Evolutionary conservation across 1,140 invertebrate species (phyloP).

Genomic region (Hylaeus anthracinus): DNA sequence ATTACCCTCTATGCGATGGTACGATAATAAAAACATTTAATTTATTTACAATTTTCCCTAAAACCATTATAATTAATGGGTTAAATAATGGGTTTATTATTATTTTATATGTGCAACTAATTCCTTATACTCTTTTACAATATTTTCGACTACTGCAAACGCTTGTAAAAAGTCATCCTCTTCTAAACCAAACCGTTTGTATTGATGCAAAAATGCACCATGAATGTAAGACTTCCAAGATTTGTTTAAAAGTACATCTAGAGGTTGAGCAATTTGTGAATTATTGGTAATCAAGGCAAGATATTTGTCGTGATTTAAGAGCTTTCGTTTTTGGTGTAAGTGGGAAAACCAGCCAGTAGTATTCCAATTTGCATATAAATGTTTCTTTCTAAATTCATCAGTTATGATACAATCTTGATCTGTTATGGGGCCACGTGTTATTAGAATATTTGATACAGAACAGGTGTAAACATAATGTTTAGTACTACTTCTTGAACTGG

Average conservation of each 20-base stretch:
- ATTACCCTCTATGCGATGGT: not conserved
- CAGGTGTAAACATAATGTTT: slow-evolving; percentile 61
- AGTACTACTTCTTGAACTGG: slow-evolving; percentile 31
- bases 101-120: slow-evolving; percentile 46
- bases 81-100: not conserved
- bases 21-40: not conserved
- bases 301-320: slow-evolving; percentile 79
- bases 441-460: slow-evolving; percentile 76
- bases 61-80: not conserved
- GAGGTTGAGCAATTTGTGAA: slow-evolving; percentile 70
- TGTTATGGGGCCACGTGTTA: slow-evolving; percentile 72
- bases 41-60: not conserved
- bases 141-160: slow-evolving; percentile 80
- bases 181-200: slow-evolving; percentile 79
- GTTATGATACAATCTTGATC: slow-evolving; percentile 57
- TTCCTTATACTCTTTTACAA: slow-evolving; percentile 78
- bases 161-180: slow-evolving; percentile 80
- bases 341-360: slow-evolving; percentile 71
- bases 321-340: slow-evolving; percentile 74
- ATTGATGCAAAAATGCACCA: slow-evolving; percentile 82
- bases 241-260: slow-evolving; percentile 77
- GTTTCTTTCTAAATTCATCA: slow-evolving; percentile 68
- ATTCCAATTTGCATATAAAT: slow-evolving; percentile 78
- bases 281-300: slow-evolving; percentile 79
- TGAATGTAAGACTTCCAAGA: slow-evolving; percentile 80